Conservation (phyloP, 2,113 vertebrate genomes). For the Eublepharis macularius region DNA sequence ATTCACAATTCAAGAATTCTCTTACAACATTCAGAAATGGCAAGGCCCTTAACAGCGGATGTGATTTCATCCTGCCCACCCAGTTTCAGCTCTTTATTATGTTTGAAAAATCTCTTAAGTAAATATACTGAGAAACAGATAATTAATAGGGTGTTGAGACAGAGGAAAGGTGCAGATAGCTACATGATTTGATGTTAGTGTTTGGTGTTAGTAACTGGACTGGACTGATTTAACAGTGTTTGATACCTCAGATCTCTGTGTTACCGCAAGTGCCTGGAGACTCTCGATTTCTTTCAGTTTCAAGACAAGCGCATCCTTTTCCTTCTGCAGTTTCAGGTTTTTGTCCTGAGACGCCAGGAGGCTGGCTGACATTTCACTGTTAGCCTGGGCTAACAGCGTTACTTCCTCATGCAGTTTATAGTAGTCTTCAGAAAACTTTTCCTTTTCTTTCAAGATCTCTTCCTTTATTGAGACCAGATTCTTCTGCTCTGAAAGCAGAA, state of each 20-base stretch:
- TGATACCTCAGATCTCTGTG: constrained; percentile 84
- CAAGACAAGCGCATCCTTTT: constrained; percentile 80
- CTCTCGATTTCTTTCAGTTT: constrained; percentile 82
- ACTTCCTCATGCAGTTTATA: constrained; percentile 63
- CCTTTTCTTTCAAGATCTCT: constrained; percentile 68
- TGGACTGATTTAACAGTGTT: constrained; percentile 42
- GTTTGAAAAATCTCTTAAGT: neutral
- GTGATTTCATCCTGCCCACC: neutral
- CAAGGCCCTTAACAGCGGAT: neutral
- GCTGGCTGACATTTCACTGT: constrained; percentile 71
- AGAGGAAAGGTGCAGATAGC: constrained; percentile 44
- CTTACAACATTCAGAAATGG: constrained; percentile 38
- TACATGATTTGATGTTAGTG: constrained; percentile 67
- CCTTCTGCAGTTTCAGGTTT: constrained; percentile 74
- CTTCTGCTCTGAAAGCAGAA: constrained; percentile 62
- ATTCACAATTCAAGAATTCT: constrained; percentile 66
- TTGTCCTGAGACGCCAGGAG: constrained; percentile 77
- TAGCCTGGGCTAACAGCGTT: constrained; percentile 63
- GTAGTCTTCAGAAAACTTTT: constrained; percentile 59
- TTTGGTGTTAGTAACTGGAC: constrained; percentile 71
- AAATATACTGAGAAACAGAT: neutral
- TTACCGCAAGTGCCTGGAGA: constrained; percentile 85
- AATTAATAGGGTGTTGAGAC: neutral
- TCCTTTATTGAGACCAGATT: constrained; percentile 57
- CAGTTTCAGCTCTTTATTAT: neutral